Evolutionary conservation across 2,888 invertebrate species (phyloP).

Genomic region (Metalampra italica): DNA sequence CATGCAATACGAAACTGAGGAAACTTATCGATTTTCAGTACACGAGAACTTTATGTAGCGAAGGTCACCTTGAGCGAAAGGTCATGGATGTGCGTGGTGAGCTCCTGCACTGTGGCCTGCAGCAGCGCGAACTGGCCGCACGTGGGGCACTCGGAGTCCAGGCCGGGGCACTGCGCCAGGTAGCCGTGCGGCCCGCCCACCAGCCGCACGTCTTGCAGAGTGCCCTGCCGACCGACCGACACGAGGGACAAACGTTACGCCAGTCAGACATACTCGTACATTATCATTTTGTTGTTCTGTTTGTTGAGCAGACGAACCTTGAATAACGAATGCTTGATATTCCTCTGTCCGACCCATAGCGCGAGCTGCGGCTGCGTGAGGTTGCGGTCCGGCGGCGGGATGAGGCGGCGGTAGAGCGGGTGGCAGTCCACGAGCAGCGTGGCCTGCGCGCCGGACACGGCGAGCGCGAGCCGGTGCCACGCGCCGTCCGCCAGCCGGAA

Average conservation of each 20-base stretch:
- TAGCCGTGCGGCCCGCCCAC: conserved; percentile 92
- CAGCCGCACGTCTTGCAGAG: conserved; percentile 91
- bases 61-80: conserved; percentile 88
- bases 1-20: too few relatives aligned
- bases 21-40: too few relatives aligned
- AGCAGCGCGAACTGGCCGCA: conserved; percentile 93
- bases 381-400: conserved; percentile 87
- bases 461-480: conserved; percentile 92
- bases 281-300: too few relatives aligned
- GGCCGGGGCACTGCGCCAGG: conserved; percentile 90
- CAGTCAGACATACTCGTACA: too few relatives aligned
- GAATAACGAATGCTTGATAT: conserved; percentile 90
- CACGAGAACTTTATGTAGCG: too few relatives aligned
- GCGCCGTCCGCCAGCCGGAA: conserved; percentile 91
- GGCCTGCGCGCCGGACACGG: conserved; percentile 90
- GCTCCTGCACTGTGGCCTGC: conserved; percentile 88
- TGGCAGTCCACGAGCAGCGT: conserved; percentile 93
- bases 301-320: conserved; percentile 89
- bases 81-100: conserved; percentile 88
- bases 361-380: conserved; percentile 85
- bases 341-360: conserved; percentile 93
- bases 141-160: conserved; percentile 92
- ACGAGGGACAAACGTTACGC: conserved; percentile 18
- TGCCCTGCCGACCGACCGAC: conserved; percentile 79
- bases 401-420: conserved; percentile 88